Conservation (phyloP, 2,888 invertebrate genomes). For the Sarcophaga carnaria region DNA sequence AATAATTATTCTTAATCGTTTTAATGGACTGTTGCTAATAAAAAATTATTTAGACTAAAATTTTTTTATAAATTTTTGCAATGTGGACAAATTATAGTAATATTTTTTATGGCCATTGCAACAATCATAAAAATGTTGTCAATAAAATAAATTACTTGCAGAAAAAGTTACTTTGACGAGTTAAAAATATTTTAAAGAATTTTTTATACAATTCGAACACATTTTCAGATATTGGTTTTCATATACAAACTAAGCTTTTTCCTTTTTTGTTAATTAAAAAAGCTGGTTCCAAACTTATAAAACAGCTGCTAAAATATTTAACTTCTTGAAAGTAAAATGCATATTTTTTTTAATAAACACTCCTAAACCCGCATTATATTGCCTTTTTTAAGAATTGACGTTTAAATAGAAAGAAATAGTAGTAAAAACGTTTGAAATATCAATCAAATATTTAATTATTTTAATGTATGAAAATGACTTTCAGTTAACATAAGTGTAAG, state of each 20-base stretch:
- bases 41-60: neutral
- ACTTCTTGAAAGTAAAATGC: neutral
- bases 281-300: neutral
- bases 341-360: neutral
- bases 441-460: conserved; percentile 27
- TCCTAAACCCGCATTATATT: neutral
- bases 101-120: neutral
- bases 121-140: too few species aligned
- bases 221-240: neutral
- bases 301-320: neutral
- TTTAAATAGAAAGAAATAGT: neutral
- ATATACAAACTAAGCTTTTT: neutral
- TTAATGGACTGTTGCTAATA: neutral
- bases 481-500: neutral
- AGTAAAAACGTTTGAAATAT: neutral
- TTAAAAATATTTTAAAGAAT: neutral
- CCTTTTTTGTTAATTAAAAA: neutral
- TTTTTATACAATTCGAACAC: too few species aligned
- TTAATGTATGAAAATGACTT: neutral
- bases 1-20: neutral
- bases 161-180: neutral
- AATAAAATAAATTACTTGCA: neutral
- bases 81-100: neutral
- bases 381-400: neutral
- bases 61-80: too few species aligned